phyloP scores from a whole-genome alignment of 2,113 vertebrate species.

The Poecile atricapillus region DNA sequence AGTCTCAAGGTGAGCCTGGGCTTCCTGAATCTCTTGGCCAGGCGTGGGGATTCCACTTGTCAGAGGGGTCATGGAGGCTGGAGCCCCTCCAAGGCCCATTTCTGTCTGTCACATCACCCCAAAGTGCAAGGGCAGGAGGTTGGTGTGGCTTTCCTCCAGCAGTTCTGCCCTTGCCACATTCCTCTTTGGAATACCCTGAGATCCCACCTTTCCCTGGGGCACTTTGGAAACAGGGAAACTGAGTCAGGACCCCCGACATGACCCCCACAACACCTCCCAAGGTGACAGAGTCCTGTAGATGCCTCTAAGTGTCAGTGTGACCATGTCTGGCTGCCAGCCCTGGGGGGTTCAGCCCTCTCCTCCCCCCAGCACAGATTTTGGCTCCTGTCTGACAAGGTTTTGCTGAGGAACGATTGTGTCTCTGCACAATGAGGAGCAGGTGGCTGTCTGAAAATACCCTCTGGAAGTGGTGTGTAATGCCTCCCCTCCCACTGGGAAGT shows the following conservation, averaged over 20 bases:
- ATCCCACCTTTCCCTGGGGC: not conserved
- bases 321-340: fast-evolving
- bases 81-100: not conserved
- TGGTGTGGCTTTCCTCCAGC: not conserved
- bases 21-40: not conserved
- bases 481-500: constrained; percentile 49
- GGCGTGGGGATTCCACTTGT: not conserved
- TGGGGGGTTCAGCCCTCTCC: not conserved
- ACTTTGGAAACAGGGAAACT: not conserved
- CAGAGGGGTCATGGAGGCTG: not conserved
- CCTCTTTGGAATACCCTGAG: not conserved
- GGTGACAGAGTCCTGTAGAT: not conserved
- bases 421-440: constrained; percentile 50
- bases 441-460: constrained; percentile 64
- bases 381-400: not conserved
- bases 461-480: constrained; percentile 47
- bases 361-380: fast-evolving
- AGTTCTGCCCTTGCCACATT: not conserved
- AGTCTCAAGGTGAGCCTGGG: not conserved
- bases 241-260: not conserved
- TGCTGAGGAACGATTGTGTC: not conserved
- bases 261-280: fast-evolving
- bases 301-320: fast-evolving
- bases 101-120: not conserved
- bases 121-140: not conserved